A percentile compares a stretch with the other conserved stretches of the same genome.
Evolutionary conservation across 2,113 vertebrate genomes (phyloP).

Genomic region (Ceyx cyanopectus): DNA sequence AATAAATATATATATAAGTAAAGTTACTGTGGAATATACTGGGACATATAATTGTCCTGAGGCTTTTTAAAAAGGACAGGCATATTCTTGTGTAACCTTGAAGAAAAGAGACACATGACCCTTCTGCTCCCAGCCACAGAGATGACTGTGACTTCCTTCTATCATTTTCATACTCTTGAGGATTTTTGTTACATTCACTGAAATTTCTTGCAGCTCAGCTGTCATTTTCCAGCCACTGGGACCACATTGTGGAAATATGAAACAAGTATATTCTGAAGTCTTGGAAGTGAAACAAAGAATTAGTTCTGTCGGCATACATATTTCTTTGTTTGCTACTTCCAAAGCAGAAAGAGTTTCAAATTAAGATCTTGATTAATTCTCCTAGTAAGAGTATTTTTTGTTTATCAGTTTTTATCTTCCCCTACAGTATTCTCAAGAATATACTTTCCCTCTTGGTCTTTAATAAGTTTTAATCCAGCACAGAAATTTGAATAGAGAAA

Average conservation of each 20-base stretch:
- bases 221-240: neutral
- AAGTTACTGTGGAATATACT: neutral
- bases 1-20: neutral
- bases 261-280: neutral
- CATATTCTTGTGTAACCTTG: neutral
- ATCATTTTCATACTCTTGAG: neutral
- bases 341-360: neutral
- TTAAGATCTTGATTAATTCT: neutral
- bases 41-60: neutral
- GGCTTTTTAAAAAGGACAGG: neutral
- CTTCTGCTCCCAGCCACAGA: neutral
- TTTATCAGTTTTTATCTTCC: neutral
- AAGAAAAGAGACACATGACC: neutral
- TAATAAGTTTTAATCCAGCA: neutral
- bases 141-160: neutral
- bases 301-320: neutral
- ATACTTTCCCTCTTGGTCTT: neutral
- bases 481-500: neutral
- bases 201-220: neutral
- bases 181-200: neutral
- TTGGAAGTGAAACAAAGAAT: neutral
- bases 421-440: neutral
- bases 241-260: neutral
- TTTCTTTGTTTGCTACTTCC: neutral
- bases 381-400: neutral